Base-by-base conservation (phyloP, 2,888 invertebrate species). In the Dicycla oo region DNA sequence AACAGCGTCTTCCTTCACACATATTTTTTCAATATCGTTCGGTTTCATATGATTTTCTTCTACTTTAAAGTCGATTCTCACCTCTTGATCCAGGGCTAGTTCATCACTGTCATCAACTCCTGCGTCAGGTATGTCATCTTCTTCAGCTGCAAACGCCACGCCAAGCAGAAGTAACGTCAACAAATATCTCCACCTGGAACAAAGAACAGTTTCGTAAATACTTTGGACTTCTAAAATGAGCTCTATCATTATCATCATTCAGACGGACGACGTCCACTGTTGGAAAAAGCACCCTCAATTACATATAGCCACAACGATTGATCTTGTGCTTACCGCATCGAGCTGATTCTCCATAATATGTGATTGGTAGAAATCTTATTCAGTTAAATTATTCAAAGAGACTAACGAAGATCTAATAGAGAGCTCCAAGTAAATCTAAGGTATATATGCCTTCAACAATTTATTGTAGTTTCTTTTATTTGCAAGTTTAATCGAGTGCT, bases 141-240 rank as follows among this genome's bases (percentile, higher is more conserved):
- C 93, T 61, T 93, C 93, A 30, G 92, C 88, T 6, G 93, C 93
- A 11, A 91, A 89, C 23, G 90, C 88, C 45, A 88, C 91, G 15
- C 91, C 88, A 38, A 94, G 75, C 75, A 94, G 84, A 78, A 94
- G 78, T 76, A 94, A 78, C 76, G 92, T 93, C 73, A 94, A 67
- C 51, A 95, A 80, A 78, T 92, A 90, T 82, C 91, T 88, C 94
- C 94, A 95, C 87, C 95, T 95, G 88, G 0, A 93, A 92, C 86
- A 89, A 92, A 64, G 20, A 54, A 82, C 18, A 68, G n/a, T 0
- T 15, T 47, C 20, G n/a, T 54, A 43, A 68, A 51, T 73, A 75
- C 15, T 40, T 6, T 62, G 13, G 11, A 15, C 20, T 13, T 45
- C 2, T 1, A n/a, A 58, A 23, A 60, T 1, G 0, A 1, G 6